These are phyloP conservation scores for Agrilus mali DNA, from an alignment of 2,888 invertebrate species.

Conservation along the genomic window DNA sequence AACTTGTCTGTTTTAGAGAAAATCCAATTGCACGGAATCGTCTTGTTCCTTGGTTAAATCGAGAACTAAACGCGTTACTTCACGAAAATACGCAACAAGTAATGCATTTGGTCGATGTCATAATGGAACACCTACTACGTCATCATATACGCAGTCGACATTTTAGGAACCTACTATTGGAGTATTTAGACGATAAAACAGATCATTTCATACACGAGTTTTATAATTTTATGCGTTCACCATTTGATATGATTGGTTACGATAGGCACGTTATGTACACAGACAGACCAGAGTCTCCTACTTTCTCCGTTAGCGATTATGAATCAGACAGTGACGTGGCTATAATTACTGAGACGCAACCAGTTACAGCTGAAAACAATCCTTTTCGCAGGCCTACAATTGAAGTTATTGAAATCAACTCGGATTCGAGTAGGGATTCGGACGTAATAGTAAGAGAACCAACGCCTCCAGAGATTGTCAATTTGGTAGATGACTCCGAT, in stretches of 20 bases:
- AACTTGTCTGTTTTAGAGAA: slow-evolving; percentile 37
- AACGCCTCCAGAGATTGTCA: slow-evolving; percentile 18
- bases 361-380: slow-evolving; percentile 9
- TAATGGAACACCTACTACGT: slow-evolving; percentile 54
- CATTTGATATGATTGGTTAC: slow-evolving; percentile 76
- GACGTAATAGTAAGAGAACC: slow-evolving; percentile 22
- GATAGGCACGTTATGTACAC: slow-evolving; percentile 59
- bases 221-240: slow-evolving; percentile 73
- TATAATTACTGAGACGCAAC: slow-evolving; percentile 20
- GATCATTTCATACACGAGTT: slow-evolving; percentile 86
- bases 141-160: slow-evolving; percentile 54
- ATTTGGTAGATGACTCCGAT: slow-evolving; percentile 15
- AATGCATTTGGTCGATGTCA: slow-evolving; percentile 49
- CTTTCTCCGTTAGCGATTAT: slow-evolving; percentile 21
- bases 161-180: slow-evolving; percentile 56
- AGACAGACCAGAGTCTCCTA: slow-evolving; percentile 21
- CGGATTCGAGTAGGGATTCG: slow-evolving; percentile 20
- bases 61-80: slow-evolving; percentile 70
- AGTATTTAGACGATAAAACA: slow-evolving; percentile 58
- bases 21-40: slow-evolving; percentile 73
- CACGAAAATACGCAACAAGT: slow-evolving; percentile 50
- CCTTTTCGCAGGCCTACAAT: slow-evolving; percentile 14
- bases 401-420: slow-evolving; percentile 20
- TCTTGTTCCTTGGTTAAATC: slow-evolving; percentile 75
- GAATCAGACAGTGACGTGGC: slow-evolving; percentile 30